phyloP scores from a whole-genome alignment of 37 sponge, comb jelly and placozoan species.

The Eunapius fragilis region DNA sequence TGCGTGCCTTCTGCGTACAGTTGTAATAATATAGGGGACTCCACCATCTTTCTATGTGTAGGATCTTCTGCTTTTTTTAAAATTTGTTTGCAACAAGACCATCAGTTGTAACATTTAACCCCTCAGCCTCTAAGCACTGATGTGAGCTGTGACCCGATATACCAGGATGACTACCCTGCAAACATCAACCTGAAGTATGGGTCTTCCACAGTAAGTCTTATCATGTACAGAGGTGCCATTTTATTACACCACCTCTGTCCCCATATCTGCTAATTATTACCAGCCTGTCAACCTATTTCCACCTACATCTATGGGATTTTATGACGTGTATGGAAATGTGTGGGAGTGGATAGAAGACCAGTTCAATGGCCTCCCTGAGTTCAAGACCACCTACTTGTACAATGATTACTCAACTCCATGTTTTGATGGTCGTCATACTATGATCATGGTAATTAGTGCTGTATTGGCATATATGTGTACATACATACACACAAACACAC shows the following conservation, averaged over 20 bases:
- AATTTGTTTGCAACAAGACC: no score
- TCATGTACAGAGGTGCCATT: no score
- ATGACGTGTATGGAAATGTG: conserved; percentile 83
- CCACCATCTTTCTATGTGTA: no score
- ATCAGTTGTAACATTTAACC: neutral
- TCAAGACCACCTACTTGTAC: conserved; percentile 69
- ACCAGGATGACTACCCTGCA: neutral
- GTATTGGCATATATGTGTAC: no score
- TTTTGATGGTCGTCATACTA: conserved; percentile 74
- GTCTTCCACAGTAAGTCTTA: conserved; percentile 71
- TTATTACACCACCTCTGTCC: neutral
- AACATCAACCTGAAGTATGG: conserved; percentile 72
- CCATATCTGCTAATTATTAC: neutral
- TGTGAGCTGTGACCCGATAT: conserved; percentile 23
- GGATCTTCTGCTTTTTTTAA: no score
- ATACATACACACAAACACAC: no score
- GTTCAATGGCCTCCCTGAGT: conserved; percentile 82
- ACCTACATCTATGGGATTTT: conserved; percentile 60
- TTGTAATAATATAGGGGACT: no score
- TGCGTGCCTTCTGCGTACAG: no score
- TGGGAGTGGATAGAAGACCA: conserved; percentile 91
- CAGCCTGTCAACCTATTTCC: conserved; percentile 78
- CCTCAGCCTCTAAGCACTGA: conserved; percentile 13
- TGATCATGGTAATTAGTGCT: conserved; percentile 61
- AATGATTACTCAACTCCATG: conserved; percentile 80